phyloP scores from a whole-genome alignment of 1,140 invertebrate genomes.

The Caenorhabditis tropicalis region DNA sequence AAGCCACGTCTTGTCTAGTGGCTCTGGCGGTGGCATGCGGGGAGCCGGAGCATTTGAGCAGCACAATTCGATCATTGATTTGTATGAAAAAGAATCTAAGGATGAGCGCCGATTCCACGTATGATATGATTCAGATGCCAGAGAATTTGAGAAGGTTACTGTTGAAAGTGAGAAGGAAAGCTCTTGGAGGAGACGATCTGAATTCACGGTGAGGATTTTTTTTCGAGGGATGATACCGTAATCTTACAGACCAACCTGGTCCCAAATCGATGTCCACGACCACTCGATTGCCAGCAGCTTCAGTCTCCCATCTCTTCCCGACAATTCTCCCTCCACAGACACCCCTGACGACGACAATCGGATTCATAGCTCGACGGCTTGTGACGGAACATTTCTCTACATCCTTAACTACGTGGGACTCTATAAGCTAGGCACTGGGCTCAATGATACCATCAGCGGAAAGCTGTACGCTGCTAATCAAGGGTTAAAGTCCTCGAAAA shows the following conservation, averaged over 20 bases:
- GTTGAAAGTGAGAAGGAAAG: constrained; percentile 42
- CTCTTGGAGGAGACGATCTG: not conserved
- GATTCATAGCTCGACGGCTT: constrained; percentile 44
- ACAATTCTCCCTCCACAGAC: constrained; percentile 33
- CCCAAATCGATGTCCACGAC: not conserved
- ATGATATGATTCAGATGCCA: constrained; percentile 47
- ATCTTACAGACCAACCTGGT: not conserved
- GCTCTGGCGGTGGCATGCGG: constrained; percentile 45
- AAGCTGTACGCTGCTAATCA: constrained; percentile 66
- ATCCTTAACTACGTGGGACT: constrained; percentile 65
- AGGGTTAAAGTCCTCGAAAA: constrained; percentile 55
- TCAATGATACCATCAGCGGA: constrained; percentile 65
- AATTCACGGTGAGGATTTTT: not conserved
- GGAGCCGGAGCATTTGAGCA: constrained; percentile 27
- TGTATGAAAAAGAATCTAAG: constrained; percentile 40
- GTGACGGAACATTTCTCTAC: constrained; percentile 62
- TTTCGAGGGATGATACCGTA: not conserved
- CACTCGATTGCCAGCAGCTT: constrained; percentile 38
- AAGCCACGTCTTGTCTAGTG: constrained; percentile 31
- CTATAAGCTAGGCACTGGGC: constrained; percentile 68
- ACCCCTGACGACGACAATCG: constrained; percentile 51
- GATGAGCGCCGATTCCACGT: constrained; percentile 31
- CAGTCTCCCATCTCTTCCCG: constrained; percentile 38
- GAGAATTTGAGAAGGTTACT: constrained; percentile 49
- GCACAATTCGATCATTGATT: constrained; percentile 42